Evolutionary conservation across 2,888 invertebrate species (phyloP).

Genomic region (Magallana nippona): DNA sequence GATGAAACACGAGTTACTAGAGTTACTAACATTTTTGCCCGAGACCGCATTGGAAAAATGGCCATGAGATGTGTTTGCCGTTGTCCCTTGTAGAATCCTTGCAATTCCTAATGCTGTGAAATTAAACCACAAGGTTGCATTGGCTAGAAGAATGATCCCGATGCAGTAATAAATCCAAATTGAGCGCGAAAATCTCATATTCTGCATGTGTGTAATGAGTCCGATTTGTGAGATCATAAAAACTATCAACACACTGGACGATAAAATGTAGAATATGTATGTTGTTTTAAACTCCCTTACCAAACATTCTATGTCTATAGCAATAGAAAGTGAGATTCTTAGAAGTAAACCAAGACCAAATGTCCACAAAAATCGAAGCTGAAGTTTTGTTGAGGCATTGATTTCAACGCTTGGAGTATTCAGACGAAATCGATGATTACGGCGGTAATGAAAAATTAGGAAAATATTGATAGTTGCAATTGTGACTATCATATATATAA

Average conservation of each 20-base stretch:
- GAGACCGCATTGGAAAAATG: too few relatives aligned
- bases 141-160: constrained; percentile 5
- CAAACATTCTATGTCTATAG: neutral
- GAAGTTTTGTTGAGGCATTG: neutral
- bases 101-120: neutral
- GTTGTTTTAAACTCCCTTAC: neutral
- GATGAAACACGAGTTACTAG: too few relatives aligned
- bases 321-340: neutral
- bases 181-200: neutral
- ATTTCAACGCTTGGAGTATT: neutral
- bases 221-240: neutral
- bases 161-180: neutral
- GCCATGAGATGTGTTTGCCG: too few relatives aligned
- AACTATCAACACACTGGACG: neutral
- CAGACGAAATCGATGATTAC: neutral
- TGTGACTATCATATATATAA: neutral
- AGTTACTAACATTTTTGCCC: too few relatives aligned
- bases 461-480: neutral
- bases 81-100: too few relatives aligned
- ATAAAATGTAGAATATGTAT: neutral
- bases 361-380: constrained; percentile 1
- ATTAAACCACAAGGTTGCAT: neutral
- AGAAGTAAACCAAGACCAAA: constrained; percentile 3
- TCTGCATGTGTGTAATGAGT: neutral
- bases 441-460: neutral